Base-by-base conservation (phyloP, 2,888 invertebrate species). In the Philopedon plagiatum region DNA sequence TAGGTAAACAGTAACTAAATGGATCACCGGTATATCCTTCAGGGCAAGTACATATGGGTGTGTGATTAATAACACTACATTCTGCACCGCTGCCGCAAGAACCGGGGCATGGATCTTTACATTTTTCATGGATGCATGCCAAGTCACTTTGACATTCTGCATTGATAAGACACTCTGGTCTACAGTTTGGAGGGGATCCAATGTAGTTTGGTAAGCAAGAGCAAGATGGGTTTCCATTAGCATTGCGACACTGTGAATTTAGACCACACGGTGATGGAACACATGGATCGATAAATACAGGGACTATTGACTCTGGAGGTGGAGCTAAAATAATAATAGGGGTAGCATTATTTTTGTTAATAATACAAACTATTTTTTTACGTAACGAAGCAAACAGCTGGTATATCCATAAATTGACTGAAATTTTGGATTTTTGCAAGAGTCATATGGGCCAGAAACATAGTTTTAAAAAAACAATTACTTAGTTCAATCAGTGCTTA, bases 241-340 rank as follows among this genome's bases (percentile, higher is more conserved):
- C 86, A 77, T 91, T 90, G 72, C 90, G 88, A 80, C 95, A 95
- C 80, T 92, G 88, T 5, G 94, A 91, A 81, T 93, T 91, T 19
- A 91, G 89, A 13, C 95, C 95, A 82, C 95, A 95, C 0, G 94
- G 94, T 37, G 93, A 91, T 18, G 93, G 94, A 63, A 90, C 81
- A 81, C 94, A 94, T 60, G 93, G 93, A 85, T 93, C 90, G 44
- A 87, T 88, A 57, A 84, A 79, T 75, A 81, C 74, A 39, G 83
- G 83, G 57, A 80, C 81, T 8, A 64, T 23, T 7, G 72, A 60
- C 68, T 72, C 79, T 69, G 80, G 81, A 19, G 79, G 74, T 32
- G 82, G 81, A 62, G 78, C 80, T 80, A 74, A 54, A 76, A 76
- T n/a, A n/a, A n/a, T n/a, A n/a, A n/a, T n/a, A n/a, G n/a, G n/a